phyloP scores from a whole-genome alignment of 1,140 invertebrate genomes.

The Panagrolaimus sp. region DNA sequence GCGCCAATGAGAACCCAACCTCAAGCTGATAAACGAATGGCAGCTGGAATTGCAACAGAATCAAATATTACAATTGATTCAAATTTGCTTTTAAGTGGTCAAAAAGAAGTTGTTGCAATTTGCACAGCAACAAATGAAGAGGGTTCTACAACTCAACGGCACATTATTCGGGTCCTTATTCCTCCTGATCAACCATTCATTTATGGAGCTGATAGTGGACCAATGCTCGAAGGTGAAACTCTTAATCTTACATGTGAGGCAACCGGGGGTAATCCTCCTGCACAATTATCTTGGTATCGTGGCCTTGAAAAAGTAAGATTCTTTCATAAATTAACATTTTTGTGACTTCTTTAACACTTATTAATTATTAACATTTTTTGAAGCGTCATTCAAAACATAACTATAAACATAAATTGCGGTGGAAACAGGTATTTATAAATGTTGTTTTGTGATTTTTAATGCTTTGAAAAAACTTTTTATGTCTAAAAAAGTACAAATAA shows the following conservation, averaged over 20 bases:
- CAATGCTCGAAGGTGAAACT: conserved; percentile 75
- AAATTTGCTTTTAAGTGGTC: conserved; percentile 36
- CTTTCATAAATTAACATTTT: conserved; percentile 2
- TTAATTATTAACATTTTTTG: conserved; percentile 27
- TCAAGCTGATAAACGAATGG: conserved; percentile 14
- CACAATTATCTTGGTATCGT: conserved; percentile 68
- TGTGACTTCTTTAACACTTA: conserved; percentile 18
- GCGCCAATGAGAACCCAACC: conserved; percentile 16
- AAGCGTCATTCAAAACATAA: conserved; percentile 55
- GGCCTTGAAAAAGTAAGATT: conserved; percentile 53
- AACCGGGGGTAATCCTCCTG: conserved; percentile 83
- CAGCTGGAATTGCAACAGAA: conserved; percentile 37
- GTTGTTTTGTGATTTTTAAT: conserved; percentile 20
- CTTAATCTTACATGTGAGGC: conserved; percentile 83
- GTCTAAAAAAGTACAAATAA: no score
- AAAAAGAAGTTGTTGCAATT: conserved; percentile 52
- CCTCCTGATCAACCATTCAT: conserved; percentile 83
- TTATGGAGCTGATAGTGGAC: conserved; percentile 74
- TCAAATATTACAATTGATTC: conserved; percentile 42
- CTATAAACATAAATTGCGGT: conserved; percentile 48
- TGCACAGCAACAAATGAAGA: conserved; percentile 54
- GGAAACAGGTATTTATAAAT: conserved; percentile 48
- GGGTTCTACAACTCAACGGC: conserved; percentile 48
- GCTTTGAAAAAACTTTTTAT: no score
- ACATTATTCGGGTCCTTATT: conserved; percentile 62